Base-by-base conservation (phyloP, 2,113 vertebrate species). In the Thamnaconus septentrionalis region DNA sequence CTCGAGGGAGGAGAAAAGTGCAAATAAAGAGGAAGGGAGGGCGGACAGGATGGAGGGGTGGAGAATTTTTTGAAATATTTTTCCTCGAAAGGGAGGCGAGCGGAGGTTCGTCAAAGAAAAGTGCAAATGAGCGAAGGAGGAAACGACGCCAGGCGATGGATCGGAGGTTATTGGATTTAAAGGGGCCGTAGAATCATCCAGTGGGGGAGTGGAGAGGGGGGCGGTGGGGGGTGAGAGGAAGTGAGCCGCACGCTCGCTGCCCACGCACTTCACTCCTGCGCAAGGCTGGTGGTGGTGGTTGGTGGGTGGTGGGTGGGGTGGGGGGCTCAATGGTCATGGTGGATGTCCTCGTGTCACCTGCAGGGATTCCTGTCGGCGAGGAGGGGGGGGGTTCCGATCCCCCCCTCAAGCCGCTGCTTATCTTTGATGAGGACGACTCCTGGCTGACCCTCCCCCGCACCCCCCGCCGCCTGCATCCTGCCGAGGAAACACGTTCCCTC, bases 151-250 rank as follows among this genome's bases (percentile, higher is more conserved):
- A 40, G 75, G 61, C 80, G 81, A 78, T 64, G n/a, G 84, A 88
- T 87, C 87, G 52, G 60, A 77, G 81, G 80, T 89, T 83, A 86
- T 88, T 88, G 86, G 86, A 90, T 87, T 87, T 86, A 76, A 78
- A 73, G 86, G 82, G 76, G 18, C 18, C 85, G 82, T 79, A 76
- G 67, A 83, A 89, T 85, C 84, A 83, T 85, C 76, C 80, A 69
- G 76, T 83, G 87, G 78, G 69, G 83, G 79, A 70, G 81, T 78
- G 64, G 80, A 78, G 68, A 79, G 83, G 83, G 79, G 82, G 83
- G 79, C 83, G 83, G n/a, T n/a, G 18, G 18, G 18, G 18, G 18
- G 18, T 31, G 18, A 31, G 18, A 31, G 18, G 18, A 31, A 31
- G 18, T 31, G 18, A 31, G 18, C 18, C 18, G 18, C 18, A 31